Evolutionary conservation across 2,888 invertebrate genomes (phyloP), one percentile per base, ranked within the genome.

Genomic region (Coenonympha glycerion): DNA sequence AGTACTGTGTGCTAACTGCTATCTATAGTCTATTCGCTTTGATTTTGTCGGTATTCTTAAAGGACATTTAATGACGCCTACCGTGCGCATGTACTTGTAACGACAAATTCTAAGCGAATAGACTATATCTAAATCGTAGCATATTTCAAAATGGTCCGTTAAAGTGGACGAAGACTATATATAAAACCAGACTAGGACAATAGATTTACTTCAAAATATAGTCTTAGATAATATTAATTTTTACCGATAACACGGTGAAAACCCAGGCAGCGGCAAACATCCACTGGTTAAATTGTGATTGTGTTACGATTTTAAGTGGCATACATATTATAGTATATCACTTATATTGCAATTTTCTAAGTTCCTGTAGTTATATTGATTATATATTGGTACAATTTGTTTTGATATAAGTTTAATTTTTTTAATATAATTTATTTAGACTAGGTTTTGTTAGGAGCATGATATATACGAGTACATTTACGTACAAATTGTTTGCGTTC

Each of bases 301-400:
- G 67, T 73, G 68, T 69, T 77, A 81, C 73, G 65, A 70, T 73
- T 70, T 79, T 82, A 83, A 84, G 86, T 87, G 87, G 86, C 86
- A 86, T 87, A 86, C 73, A 83, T 86, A 85, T n/a, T n/a, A n/a
- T n/a, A 83, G 79, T 83, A 83, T 86, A 85, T 82, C 84, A 85
- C 82, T 82, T 83, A 78, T 79, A 85, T 83, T 86, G 86, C 86
- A 86, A 87, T 85, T 86, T 84, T 77, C 85, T 87, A 86, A 81
- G 87, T 87, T 87, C 87, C 87, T 87, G 85, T 87, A 87, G 87
- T 78, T 79, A 75, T 86, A 85, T 85, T 82, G 73, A 79, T 80
- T 82, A 80, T 83, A 81, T 81, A 81, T 82, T 74, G 82, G 81
- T 86, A 86, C 81, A 84, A 83, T 83, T 82, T 83, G 81, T 84